A percentile compares a stretch with the other conserved stretches of the same genome.
phyloP scores from a whole-genome alignment of 2,113 vertebrate genomes.

The Astur gentilis region DNA sequence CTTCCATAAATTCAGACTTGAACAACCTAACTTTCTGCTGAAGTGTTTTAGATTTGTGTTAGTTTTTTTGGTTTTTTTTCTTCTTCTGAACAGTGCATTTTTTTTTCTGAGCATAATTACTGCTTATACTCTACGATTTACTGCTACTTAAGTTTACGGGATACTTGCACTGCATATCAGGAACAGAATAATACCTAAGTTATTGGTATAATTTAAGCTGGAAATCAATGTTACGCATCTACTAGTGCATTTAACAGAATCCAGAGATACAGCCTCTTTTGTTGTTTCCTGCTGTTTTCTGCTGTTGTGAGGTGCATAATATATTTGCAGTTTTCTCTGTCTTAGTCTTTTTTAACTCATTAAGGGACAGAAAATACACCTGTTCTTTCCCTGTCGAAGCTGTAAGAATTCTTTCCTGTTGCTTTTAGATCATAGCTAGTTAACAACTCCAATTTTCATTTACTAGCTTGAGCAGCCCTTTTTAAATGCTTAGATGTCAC shows the following conservation, averaged over 20 bases:
- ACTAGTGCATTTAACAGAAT: slow-evolving; percentile 14
- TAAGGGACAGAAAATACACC: not conserved
- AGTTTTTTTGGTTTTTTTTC: not conserved
- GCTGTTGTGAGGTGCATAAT: not conserved
- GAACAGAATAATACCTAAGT: not conserved
- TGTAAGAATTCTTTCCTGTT: not conserved
- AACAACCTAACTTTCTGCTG: not conserved
- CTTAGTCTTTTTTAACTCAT: not conserved
- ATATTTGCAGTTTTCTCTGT: not conserved
- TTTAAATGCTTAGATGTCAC: not conserved
- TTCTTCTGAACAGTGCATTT: not conserved
- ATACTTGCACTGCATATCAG: not conserved
- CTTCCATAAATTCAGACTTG: not conserved
- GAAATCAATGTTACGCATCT: not conserved
- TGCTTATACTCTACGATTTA: not conserved
- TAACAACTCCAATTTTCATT: not conserved
- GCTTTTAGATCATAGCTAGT: not conserved
- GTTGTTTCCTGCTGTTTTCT: not conserved
- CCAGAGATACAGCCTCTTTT: not conserved
- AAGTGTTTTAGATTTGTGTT: not conserved
- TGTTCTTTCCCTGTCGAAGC: not conserved
- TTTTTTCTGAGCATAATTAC: not conserved
- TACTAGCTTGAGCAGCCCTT: not conserved
- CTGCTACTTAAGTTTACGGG: not conserved
- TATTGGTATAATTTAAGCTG: not conserved